A percentile compares a stretch with the other conserved stretches of the same genome.
Evolutionary conservation across 1,140 invertebrate genomes (phyloP).

Genomic region (Drosophila mauritiana): DNA sequence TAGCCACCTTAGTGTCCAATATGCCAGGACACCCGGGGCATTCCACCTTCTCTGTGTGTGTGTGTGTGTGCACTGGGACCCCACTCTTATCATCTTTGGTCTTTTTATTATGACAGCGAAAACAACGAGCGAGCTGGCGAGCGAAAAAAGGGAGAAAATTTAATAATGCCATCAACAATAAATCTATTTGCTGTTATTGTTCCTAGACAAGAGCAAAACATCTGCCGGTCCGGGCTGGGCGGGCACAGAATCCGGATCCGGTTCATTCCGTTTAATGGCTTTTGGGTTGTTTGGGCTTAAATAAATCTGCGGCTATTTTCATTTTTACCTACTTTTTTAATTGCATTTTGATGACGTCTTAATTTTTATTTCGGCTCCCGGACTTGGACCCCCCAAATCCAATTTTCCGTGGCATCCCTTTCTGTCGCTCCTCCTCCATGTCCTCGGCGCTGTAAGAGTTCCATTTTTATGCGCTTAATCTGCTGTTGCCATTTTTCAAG

Average conservation of each 20-base stretch:
- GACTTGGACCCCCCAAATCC: conserved; percentile 53
- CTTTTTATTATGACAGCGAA: conserved; percentile 73
- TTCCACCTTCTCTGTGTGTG: neutral
- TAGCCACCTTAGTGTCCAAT: conserved; percentile 57
- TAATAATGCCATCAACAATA: conserved; percentile 82
- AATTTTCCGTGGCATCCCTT: conserved; percentile 54
- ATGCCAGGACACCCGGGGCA: conserved; percentile 40
- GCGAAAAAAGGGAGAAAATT: conserved; percentile 64
- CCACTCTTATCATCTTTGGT: conserved; percentile 21
- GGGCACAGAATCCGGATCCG: conserved; percentile 23
- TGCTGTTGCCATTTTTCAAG: conserved; percentile 75
- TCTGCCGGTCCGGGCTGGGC: conserved; percentile 11
- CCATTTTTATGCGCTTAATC: conserved; percentile 80
- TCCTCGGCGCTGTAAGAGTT: conserved; percentile 13
- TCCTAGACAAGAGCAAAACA: conserved; percentile 65
- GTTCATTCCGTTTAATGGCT: conserved; percentile 59
- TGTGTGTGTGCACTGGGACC: neutral
- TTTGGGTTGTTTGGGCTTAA: conserved; percentile 57
- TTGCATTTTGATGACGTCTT: conserved; percentile 82
- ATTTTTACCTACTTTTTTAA: conserved; percentile 81
- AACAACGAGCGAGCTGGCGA: conserved; percentile 27
- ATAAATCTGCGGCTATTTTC: conserved; percentile 79
- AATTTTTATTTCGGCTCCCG: conserved; percentile 72
- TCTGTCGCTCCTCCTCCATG: no score
- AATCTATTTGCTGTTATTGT: conserved; percentile 78